Evolutionary conservation across 2,113 vertebrate species (phyloP), one percentile per base, ranked within the genome.

Genomic region (Struthidea cinerea): DNA sequence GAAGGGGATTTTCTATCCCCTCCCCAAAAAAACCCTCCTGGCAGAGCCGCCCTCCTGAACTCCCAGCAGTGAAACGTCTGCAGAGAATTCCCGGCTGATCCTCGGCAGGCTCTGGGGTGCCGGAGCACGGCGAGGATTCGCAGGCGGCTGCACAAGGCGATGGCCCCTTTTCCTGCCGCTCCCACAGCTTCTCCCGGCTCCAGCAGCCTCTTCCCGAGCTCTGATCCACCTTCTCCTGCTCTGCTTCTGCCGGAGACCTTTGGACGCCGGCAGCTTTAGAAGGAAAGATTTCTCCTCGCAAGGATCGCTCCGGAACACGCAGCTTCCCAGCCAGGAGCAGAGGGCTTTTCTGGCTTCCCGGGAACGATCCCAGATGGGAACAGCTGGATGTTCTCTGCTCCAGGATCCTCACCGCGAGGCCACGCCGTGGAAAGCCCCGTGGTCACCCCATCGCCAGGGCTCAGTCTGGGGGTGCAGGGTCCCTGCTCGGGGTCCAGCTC

Each of bases 61-160:
- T 85, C 63, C 0, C 53, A 20, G 8, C 24, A 6, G 52, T 39
- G 60, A 16, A 92, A 87, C 91, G 92, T 87, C 96, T 23, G 95
- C 89, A 71, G 95, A 89, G 84, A 89, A 87, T 91, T 78, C 46
- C 13, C 60, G 41, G 22, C 84, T 49, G 6, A 82, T 84, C 84
- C 91, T 47, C 47, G 9, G 76, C 68, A 11, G 49, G 27, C 92
- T 84, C 88, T 1, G 30, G 63, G 86, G 46, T 69, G 92, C 27
- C 16, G 3, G 92, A 95, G 95, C 92, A 16, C 17, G 1, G 71
- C 12, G 2, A 61, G 89, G 94, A 44, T 90, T 46, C 39, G 74
- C 80, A 89, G 86, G 79, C 42, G 76, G 94, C 92, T 21, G 69
- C 95, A 50, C 41, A 13, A 65, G 47, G 16, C 83, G 4, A 13